phyloP scores from a whole-genome alignment of 2,113 vertebrate genomes.

The Chauna torquata region DNA sequence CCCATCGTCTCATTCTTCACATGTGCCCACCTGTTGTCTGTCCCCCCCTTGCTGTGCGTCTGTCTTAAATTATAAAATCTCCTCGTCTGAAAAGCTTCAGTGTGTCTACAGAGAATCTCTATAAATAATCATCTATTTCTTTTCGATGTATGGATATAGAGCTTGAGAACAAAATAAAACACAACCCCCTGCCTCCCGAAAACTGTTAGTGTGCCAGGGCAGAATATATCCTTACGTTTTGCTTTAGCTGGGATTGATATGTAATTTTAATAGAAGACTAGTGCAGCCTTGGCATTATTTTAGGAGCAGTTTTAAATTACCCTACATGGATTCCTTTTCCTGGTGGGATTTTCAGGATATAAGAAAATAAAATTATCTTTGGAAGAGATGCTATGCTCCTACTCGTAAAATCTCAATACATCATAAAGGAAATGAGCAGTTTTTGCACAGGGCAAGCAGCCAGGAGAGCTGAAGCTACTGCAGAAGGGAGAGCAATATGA shows the following conservation, averaged over 20 bases:
- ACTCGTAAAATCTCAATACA: conserved; percentile 21
- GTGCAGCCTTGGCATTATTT: not conserved
- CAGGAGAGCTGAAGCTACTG: conserved; percentile 34
- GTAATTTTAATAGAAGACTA: not conserved
- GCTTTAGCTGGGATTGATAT: not conserved
- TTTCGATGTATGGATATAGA: not conserved
- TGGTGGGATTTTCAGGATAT: conserved; percentile 54
- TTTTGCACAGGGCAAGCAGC: conserved; percentile 22
- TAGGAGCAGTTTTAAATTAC: conserved; percentile 37
- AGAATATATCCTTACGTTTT: not conserved
- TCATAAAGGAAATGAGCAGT: conserved; percentile 65
- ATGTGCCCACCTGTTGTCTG: not conserved
- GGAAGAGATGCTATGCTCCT: conserved; percentile 31
- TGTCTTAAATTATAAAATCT: not conserved
- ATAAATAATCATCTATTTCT: not conserved
- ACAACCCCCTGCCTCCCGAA: not conserved
- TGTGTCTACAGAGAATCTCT: not conserved
- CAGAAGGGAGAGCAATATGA: not conserved
- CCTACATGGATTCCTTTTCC: conserved; percentile 31
- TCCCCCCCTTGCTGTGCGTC: not conserved
- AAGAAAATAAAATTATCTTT: conserved; percentile 50
- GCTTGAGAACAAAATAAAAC: not conserved
- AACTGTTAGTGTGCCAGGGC: not conserved
- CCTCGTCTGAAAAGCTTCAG: not conserved
- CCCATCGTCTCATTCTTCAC: not conserved